phyloP scores from a whole-genome alignment of 2,797 vertebrate species.

The Borostomias antarcticus region DNA sequence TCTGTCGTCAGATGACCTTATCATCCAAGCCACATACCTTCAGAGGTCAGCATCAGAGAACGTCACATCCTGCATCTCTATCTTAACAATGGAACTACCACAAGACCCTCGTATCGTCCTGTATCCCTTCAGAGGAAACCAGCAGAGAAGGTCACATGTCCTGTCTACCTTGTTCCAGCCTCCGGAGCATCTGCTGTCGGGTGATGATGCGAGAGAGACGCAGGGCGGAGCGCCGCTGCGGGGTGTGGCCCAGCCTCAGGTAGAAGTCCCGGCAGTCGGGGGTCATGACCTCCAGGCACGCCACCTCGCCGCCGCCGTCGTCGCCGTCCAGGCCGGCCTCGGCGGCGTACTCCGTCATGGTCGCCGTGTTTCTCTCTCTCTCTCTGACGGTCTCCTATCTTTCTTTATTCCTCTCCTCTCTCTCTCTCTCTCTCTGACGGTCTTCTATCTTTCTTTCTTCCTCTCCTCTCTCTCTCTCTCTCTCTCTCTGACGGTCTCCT shows the following conservation, averaged over 20 bases:
- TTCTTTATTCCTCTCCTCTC: neutral
- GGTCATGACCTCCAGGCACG: slow-evolving; percentile 69
- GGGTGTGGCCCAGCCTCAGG: slow-evolving; percentile 71
- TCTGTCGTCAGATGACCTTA: no score
- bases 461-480: neutral
- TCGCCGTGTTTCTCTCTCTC: slow-evolving; percentile 19
- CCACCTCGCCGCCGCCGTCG: slow-evolving; percentile 41
- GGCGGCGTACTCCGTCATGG: neutral
- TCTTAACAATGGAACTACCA: no score
- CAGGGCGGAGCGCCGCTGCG: slow-evolving; percentile 67
- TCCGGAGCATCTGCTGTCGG: slow-evolving; percentile 70
- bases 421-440: neutral
- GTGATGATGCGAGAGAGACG: slow-evolving; percentile 76
- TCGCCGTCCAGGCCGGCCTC: slow-evolving; percentile 45
- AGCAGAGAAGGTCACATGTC: slow-evolving; percentile 31
- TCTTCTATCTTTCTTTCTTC: neutral
- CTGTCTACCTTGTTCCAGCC: slow-evolving; percentile 73
- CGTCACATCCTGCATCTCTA: no score
- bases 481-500: slow-evolving; percentile 1
- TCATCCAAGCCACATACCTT: no score
- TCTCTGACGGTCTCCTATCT: neutral
- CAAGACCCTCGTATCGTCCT: neutral
- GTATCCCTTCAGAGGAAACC: no score
- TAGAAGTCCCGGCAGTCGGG: slow-evolving; percentile 66
- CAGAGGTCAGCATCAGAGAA: no score